phyloP scores from a whole-genome alignment of 1,140 invertebrate species.

The Ericerus pela region DNA sequence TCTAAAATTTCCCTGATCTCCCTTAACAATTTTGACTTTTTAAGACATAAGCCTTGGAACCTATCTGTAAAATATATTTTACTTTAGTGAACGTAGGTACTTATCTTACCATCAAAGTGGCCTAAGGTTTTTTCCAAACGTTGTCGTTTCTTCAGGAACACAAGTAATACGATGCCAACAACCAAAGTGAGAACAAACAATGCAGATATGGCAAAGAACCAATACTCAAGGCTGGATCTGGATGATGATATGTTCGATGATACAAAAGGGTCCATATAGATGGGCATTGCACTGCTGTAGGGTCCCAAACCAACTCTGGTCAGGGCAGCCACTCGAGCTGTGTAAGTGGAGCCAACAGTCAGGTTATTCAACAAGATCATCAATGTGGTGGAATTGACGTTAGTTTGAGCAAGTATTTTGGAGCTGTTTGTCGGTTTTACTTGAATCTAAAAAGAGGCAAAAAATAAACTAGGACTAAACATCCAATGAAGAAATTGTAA shows the following conservation, averaged over 20 bases:
- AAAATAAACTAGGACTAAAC: too few relatives aligned
- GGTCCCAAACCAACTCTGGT: constrained; percentile 53
- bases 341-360: constrained; percentile 51
- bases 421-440: constrained; percentile 45
- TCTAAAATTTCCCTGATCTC: too few relatives aligned
- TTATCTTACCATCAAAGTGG: constrained; percentile 22
- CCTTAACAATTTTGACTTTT: too few relatives aligned
- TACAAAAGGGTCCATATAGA: constrained; percentile 41
- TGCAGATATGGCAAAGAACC: constrained; percentile 58
- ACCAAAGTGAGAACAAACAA: constrained; percentile 48
- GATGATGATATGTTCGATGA: constrained; percentile 16
- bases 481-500: too few relatives aligned
- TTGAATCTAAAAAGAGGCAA: constrained; percentile 43
- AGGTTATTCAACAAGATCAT: constrained; percentile 56
- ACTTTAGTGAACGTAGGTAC: too few relatives aligned
- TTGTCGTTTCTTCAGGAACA: constrained; percentile 46
- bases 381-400: constrained; percentile 53
- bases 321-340: constrained; percentile 53
- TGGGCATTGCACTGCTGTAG: constrained; percentile 42
- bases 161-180: constrained; percentile 38
- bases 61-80: too few relatives aligned
- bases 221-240: constrained; percentile 39
- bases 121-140: constrained; percentile 28
- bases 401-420: constrained; percentile 49
- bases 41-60: too few relatives aligned